Evolutionary conservation across 2,113 vertebrate species (phyloP), one percentile per base, ranked within the genome.

Genomic region (Empidonax traillii): DNA sequence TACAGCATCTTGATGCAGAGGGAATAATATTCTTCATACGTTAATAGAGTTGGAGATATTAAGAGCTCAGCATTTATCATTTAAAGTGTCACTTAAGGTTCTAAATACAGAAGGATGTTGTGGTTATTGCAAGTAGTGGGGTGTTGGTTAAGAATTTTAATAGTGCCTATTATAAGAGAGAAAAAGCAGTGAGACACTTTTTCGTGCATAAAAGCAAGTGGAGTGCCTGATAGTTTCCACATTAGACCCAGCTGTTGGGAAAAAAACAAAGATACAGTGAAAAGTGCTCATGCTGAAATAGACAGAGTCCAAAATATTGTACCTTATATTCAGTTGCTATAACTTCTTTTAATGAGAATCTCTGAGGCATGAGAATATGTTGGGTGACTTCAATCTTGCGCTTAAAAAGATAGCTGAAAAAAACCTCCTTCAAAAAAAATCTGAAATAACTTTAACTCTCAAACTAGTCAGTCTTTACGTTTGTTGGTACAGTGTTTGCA

Each of bases 321-420:
- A 31, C 53, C 43, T 89, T 87, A 44, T 55, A 91, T 94, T 69
- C 44, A 86, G 72, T 37, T 83, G 21, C 49, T 93, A 1, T 89
- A 85, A 85, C 56, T 93, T 86, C 71, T 94, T 52, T 67, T 94
- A 96, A 89, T 97, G 46, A 95, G 44, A 92, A 71, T 90, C 46
- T 92, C 41, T 78, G 59, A 94, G 27, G 28, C 22, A 1, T 81
- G 16, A 96, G 18, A 69, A 73, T 67, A 85, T 79, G 43, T 46
- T 14, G 13, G 65, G 9, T 87, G 51, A 89, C 27, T 89, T 93
- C 59, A 95, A 31, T 79, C 31, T 95, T 92, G 47, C 10, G 23
- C 43, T 94, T 95, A 82, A 91, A 97, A 95, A 91, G 62, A 44
- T 39, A 92, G 47, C 6, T 71, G 69, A 86, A 93, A 89, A 85